Base-by-base conservation (phyloP, 2,797 vertebrate species). In the Gymnothorax javanicus region DNA sequence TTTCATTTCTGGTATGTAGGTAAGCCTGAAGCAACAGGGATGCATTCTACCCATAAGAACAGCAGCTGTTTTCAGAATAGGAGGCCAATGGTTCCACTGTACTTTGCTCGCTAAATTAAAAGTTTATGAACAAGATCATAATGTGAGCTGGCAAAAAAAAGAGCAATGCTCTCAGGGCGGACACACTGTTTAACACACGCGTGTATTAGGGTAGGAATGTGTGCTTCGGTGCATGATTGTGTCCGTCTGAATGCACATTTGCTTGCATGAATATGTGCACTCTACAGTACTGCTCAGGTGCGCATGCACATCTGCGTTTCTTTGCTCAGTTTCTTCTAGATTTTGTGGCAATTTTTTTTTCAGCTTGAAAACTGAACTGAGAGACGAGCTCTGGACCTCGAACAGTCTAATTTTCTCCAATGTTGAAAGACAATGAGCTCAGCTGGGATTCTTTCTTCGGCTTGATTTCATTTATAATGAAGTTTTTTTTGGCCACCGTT, bases 401-500 rank as follows among this genome's bases (percentile, higher is more conserved):
- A 7, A 8, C 23, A 56, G 52, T 4, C 77, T 56, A 52, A 81
- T 81, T 81, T 81, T 54, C 77, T 52, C 23, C 20, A 54, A 8
- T 56, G 77, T 20, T 81, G 77, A 81, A 54, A 81, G 77, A 81
- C 77, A n/a, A 52, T n/a, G 77, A 81, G 77, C 13, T 81, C 50
- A 81, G 77, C 50, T 81, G 77, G 77, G 52, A 56, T 81, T 81
- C 77, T 56, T 81, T 54, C 23, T 20, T 8, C 13, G 5, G 33
- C 15, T 79, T 79, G 50, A 79, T 79, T 20, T 79, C 75, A 79
- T 79, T 79, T 73, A 73, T 25, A 33, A 4, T 73, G 71, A 73
- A 73, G 71, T 33, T 15, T 50, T 77, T 77, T 7, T 81, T 81
- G 77, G 77, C 77, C 15, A 56, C 54, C 17, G 8, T 81, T 81